Evolutionary conservation across 2,113 vertebrate genomes (phyloP).

Genomic region (Gavialis gangeticus): DNA sequence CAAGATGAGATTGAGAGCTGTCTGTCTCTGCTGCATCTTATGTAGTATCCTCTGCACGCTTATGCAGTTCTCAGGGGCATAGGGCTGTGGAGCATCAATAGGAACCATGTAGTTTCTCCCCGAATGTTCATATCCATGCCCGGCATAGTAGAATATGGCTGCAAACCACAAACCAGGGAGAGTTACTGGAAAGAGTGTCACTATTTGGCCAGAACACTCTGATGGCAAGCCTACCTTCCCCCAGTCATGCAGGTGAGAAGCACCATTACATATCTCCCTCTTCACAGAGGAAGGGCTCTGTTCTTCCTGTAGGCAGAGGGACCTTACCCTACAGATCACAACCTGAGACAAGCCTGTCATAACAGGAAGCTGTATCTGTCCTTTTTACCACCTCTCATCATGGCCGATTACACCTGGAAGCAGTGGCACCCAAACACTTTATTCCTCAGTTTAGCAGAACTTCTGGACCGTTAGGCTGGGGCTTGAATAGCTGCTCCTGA

Average conservation of each 20-base stretch:
- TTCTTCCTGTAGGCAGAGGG: no score
- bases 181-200: background rate
- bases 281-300: background rate
- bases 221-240: background rate
- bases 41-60: constrained; percentile 88
- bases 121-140: constrained; percentile 85
- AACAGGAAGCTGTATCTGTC: no score
- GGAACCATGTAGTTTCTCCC: constrained; percentile 91
- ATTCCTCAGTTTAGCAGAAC: no score
- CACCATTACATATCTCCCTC: background rate
- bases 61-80: constrained; percentile 85
- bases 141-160: constrained; percentile 93
- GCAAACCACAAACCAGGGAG: constrained; percentile 5
- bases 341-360: no score
- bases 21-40: constrained; percentile 85
- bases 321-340: no score
- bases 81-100: constrained; percentile 87
- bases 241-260: background rate
- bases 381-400: no score
- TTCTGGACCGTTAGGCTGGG: no score
- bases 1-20: constrained; percentile 85
- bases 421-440: no score
- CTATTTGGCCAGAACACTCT: no score
- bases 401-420: no score
- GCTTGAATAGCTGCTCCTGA: no score